Conservation (phyloP, 1,140 invertebrate genomes). For the Saccostrea glomerata region DNA sequence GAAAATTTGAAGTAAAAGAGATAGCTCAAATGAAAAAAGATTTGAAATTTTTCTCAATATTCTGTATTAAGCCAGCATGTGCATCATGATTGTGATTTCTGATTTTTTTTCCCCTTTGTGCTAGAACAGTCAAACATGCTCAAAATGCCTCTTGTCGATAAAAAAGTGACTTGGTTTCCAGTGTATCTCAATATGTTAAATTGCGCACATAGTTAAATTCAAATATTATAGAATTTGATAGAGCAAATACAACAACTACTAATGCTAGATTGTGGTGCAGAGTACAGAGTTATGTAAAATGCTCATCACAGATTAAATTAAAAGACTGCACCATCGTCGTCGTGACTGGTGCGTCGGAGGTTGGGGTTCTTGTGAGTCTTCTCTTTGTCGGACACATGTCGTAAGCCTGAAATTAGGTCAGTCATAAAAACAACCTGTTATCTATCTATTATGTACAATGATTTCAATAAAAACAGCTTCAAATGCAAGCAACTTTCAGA, state of each 20-base stretch:
- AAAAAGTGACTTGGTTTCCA: neutral
- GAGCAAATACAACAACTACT: conserved; percentile 1
- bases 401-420: conserved; percentile 28
- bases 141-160: too few species aligned
- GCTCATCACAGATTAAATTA: conserved; percentile 1
- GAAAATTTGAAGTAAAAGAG: too few species aligned
- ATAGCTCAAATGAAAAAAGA: too few species aligned
- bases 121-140: too few species aligned
- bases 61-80: too few species aligned
- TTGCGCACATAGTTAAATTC: neutral
- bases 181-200: neutral
- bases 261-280: neutral
- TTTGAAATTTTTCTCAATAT: too few species aligned
- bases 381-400: neutral
- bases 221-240: neutral
- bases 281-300: conserved; percentile 20
- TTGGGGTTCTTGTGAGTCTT: neutral
- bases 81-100: too few species aligned
- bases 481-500: too few species aligned
- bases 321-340: conserved; percentile 2
- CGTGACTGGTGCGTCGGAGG: conserved; percentile 13
- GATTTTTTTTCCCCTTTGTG: too few species aligned
- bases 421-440: neutral
- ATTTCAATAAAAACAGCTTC: too few species aligned
- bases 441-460: too few species aligned